phyloP scores from a whole-genome alignment of 1,140 invertebrate species.

The Bradysia coprophila region DNA sequence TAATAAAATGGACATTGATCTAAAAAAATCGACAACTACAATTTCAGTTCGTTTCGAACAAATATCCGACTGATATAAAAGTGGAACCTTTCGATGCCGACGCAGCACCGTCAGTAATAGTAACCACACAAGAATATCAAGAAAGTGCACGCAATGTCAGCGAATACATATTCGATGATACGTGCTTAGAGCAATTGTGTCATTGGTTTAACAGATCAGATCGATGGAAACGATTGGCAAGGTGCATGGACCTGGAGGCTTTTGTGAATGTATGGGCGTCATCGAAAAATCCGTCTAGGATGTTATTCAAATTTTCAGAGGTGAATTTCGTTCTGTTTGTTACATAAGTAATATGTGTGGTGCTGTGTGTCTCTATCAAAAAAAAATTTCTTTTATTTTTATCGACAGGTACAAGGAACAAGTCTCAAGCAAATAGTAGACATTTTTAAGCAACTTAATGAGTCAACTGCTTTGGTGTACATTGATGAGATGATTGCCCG shows the following conservation, averaged over 20 bases:
- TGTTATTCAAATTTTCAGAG: not conserved
- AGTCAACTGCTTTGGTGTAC: not conserved
- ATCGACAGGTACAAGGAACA: not conserved
- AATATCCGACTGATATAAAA: too few relatives aligned
- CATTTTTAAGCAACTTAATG: not conserved
- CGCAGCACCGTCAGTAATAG: too few relatives aligned
- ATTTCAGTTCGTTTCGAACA: too few relatives aligned
- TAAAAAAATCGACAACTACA: too few relatives aligned
- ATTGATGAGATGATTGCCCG: not conserved
- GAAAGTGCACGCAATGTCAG: too few relatives aligned
- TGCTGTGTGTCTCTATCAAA: too few relatives aligned
- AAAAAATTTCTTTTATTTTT: too few relatives aligned
- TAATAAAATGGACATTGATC: too few relatives aligned
- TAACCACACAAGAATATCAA: too few relatives aligned
- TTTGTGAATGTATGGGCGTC: not conserved
- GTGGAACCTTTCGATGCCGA: too few relatives aligned
- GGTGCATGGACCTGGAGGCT: constrained; percentile 3
- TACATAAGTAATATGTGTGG: too few relatives aligned
- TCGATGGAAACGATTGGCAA: constrained; percentile 13
- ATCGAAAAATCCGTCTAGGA: not conserved
- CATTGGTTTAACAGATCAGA: constrained; percentile 7
- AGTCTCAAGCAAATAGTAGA: not conserved
- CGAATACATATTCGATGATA: not conserved
- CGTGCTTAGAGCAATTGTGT: constrained; percentile 5
- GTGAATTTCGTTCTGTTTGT: not conserved